Percentiles rank a stretch among this genome's conserved stretches.
phyloP scores from a whole-genome alignment of 2,797 vertebrate species.

The Sebastolobus alascanus region DNA sequence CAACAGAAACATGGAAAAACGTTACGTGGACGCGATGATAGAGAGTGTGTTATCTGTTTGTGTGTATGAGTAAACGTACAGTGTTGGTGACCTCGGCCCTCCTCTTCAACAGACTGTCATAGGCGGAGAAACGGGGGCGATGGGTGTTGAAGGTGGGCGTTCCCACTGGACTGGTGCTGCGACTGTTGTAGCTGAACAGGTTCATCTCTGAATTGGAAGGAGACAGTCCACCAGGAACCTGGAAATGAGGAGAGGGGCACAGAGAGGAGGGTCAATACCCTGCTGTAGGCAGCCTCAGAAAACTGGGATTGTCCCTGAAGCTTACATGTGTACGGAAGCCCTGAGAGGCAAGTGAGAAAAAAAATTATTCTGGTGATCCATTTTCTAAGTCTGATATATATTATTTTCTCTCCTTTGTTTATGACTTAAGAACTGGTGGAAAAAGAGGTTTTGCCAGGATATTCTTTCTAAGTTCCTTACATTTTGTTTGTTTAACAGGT shows the following conservation, averaged over 20 bases:
- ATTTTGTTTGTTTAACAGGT: no score
- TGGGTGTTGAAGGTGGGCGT: neutral
- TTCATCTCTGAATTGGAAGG: slow-evolving; percentile 81
- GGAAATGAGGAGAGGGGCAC: neutral
- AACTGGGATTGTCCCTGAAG: neutral
- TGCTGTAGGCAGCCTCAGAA: neutral
- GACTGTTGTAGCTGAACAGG: slow-evolving; percentile 74
- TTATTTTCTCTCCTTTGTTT: neutral
- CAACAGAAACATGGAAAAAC: neutral
- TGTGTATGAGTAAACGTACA: slow-evolving; percentile 30
- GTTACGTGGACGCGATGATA: neutral
- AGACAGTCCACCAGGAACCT: slow-evolving; percentile 70
- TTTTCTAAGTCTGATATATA: neutral
- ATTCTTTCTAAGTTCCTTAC: no score
- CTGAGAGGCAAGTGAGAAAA: neutral
- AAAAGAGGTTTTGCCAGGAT: no score
- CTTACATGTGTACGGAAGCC: neutral
- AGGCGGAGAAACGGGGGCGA: slow-evolving; percentile 74
- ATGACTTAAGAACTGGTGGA: neutral
- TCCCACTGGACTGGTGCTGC: slow-evolving; percentile 76
- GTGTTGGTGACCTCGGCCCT: slow-evolving; percentile 57
- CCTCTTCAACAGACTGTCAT: slow-evolving; percentile 78
- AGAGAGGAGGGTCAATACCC: slow-evolving; percentile 1
- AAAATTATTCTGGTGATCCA: neutral
- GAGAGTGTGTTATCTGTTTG: neutral